A percentile compares a stretch with the other conserved stretches of the same genome.
Conservation (phyloP, 2,797 vertebrate species). For the Phataginus tricuspis region DNA sequence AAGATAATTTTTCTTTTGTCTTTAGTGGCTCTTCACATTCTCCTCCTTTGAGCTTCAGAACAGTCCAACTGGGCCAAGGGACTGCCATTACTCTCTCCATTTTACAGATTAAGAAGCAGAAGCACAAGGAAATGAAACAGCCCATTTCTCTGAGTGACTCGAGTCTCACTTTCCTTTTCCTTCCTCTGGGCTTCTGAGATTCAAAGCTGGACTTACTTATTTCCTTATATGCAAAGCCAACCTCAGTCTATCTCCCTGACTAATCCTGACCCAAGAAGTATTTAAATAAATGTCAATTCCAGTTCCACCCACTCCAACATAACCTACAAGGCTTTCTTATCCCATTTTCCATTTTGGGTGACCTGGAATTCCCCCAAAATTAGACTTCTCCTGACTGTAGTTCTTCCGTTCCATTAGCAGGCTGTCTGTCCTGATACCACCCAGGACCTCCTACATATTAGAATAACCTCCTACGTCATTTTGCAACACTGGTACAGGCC, state of each 20-base stretch:
- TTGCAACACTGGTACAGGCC: background rate
- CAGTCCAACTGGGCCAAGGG: background rate
- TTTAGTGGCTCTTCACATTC: background rate
- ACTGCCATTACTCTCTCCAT: background rate
- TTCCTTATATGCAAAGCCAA: background rate
- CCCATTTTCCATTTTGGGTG: background rate
- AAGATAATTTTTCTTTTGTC: conserved; percentile 10
- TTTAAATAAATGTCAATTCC: background rate
- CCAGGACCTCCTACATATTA: background rate
- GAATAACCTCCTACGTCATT: background rate
- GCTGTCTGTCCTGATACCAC: background rate
- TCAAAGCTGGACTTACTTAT: background rate
- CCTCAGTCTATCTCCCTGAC: background rate
- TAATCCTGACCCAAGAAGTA: background rate
- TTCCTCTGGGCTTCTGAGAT: background rate
- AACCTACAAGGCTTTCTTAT: background rate
- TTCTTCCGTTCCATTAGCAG: background rate
- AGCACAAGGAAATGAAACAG: background rate
- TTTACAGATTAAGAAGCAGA: background rate
- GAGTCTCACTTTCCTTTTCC: background rate
- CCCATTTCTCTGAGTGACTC: background rate
- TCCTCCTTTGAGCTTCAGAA: conserved; percentile 6
- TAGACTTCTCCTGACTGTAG: background rate
- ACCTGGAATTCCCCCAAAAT: background rate
- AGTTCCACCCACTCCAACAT: background rate